phyloP scores from a whole-genome alignment of 2,797 vertebrate genomes.

The Cryptoblepharus egeriae region DNA sequence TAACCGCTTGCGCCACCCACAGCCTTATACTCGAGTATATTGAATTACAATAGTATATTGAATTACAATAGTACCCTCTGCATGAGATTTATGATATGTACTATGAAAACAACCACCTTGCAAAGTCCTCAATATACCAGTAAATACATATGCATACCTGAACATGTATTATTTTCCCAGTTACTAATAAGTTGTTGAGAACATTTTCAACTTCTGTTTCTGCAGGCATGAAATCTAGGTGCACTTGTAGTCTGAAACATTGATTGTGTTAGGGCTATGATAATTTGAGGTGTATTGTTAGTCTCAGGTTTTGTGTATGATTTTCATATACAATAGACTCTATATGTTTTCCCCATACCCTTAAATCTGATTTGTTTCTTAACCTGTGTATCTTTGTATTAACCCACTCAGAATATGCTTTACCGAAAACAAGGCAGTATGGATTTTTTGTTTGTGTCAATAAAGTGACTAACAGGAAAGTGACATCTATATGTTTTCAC shows the following conservation, averaged over 20 bases:
- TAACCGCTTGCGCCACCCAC: too few relatives aligned
- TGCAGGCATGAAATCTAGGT: not conserved
- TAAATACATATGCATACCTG: not conserved
- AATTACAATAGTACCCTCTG: not conserved
- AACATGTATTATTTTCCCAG: not conserved
- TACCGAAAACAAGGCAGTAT: not conserved
- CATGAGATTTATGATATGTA: not conserved
- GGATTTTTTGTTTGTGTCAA: slow-evolving; percentile 40
- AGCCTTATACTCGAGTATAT: too few relatives aligned
- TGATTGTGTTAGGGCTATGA: not conserved
- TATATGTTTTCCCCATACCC: not conserved
- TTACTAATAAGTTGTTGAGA: not conserved
- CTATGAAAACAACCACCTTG: not conserved
- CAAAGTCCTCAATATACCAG: not conserved
- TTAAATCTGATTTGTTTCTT: slow-evolving; percentile 35
- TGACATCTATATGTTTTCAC: slow-evolving; percentile 62
- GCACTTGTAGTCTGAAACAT: not conserved
- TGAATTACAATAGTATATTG: accelerated
- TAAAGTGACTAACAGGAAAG: slow-evolving; percentile 43
- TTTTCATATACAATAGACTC: not conserved
- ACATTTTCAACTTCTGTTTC: slow-evolving; percentile 21
- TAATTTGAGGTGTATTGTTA: not conserved
- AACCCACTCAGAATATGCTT: not conserved
- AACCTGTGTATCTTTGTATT: slow-evolving; percentile 18
- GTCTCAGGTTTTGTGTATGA: not conserved